phyloP scores from a whole-genome alignment of 2,797 vertebrate species.

The Rhinoraja longicauda region DNA sequence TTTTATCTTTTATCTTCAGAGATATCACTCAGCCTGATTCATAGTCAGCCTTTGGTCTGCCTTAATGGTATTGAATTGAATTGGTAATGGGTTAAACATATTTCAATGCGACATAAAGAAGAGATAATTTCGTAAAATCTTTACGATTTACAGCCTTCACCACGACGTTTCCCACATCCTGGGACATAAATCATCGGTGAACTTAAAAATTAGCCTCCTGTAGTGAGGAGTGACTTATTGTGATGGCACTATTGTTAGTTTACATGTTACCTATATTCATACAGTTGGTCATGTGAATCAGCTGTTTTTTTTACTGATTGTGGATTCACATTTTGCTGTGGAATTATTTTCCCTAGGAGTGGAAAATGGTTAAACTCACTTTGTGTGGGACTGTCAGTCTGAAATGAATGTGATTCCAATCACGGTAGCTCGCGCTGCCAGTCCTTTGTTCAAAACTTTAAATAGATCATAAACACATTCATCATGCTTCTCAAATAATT shows the following conservation, averaged over 20 bases:
- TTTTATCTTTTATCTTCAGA: too few species aligned
- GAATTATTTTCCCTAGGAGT: background rate
- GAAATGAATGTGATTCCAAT: background rate
- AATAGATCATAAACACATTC: background rate
- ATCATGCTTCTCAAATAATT: background rate
- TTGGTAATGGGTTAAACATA: too few species aligned
- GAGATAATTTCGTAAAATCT: background rate
- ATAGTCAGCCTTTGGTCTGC: too few species aligned
- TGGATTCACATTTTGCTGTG: background rate
- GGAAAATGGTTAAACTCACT: background rate
- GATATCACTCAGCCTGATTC: too few species aligned
- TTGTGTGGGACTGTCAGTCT: background rate
- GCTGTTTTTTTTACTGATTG: background rate
- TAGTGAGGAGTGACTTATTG: background rate
- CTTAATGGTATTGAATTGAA: too few species aligned
- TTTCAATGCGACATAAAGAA: background rate
- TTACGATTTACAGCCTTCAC: background rate
- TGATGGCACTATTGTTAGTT: background rate
- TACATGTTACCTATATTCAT: background rate
- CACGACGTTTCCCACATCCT: too few species aligned
- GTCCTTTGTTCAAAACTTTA: background rate
- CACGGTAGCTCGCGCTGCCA: background rate
- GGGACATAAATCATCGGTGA: background rate
- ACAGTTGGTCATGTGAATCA: background rate
- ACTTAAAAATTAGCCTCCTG: background rate